Percentiles rank a stretch among this genome's conserved stretches.
phyloP scores from a whole-genome alignment of 2,797 vertebrate genomes.

The Crypturellus tataupa region DNA sequence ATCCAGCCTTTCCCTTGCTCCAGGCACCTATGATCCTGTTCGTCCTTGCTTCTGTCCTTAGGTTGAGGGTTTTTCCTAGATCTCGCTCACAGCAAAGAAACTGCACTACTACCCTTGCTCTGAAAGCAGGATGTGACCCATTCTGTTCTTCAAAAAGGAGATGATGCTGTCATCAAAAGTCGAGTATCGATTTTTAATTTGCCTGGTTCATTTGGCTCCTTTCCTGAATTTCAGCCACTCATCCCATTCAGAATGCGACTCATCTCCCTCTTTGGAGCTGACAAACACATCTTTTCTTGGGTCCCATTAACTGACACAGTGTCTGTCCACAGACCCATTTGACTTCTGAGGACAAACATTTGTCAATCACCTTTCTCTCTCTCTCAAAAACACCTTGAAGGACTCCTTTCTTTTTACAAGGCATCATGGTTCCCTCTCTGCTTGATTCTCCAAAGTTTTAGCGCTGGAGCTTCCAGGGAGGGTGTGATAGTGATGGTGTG shows the following conservation, averaged over 20 bases:
- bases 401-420: rapidly evolving
- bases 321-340: slow-evolving; percentile 26
- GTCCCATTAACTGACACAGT: background rate
- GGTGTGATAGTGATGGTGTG: background rate
- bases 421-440: too few relatives aligned
- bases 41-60: rapidly evolving
- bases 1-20: background rate
- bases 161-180: background rate
- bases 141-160: rapidly evolving
- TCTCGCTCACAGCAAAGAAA: background rate
- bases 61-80: background rate
- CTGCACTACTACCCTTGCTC: background rate
- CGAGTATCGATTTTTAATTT: background rate
- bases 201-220: background rate
- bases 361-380: background rate
- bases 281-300: rapidly evolving
- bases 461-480: background rate
- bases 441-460: rapidly evolving
- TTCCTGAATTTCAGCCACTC: background rate
- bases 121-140: background rate
- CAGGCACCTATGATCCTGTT: background rate
- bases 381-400: background rate
- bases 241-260: background rate
- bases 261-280: background rate
- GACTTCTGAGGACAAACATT: background rate